Evolutionary conservation across 2,113 vertebrate genomes (phyloP), one percentile per base, ranked within the genome.

Genomic region (Megatriorchis doriae): DNA sequence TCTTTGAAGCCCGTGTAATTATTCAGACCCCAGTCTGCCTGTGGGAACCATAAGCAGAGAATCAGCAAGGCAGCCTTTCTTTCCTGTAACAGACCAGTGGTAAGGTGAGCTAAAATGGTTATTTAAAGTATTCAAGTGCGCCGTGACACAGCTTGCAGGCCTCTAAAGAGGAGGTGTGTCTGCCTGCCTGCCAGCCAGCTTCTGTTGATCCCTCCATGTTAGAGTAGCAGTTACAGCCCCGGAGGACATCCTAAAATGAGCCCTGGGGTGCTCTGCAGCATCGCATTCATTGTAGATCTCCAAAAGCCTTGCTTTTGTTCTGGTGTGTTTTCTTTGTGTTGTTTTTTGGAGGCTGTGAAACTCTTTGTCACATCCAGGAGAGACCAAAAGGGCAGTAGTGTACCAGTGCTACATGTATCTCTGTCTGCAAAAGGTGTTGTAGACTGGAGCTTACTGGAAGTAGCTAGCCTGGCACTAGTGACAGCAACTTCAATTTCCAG

Each of bases 401-500:
- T 63, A 7, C 63, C 4, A 1, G 38, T 22, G 53, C n/a, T 5
- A 5, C 0, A 0, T 8, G 29, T 62, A 11, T 50, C 50, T 47
- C 34, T 52, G 19, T 4, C 32, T 71, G 68, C 0, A 2, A 10
- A 10, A 13, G 21, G 45, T 3, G 61, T 4, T 18, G 36, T 10
- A 36, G 25, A 8, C 65, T n/a, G 65, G 55, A 70, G 25, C 38
- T 63, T 34, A 8, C 63, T 38, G 55, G 22, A 34, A 63, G 59
- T 15, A 55, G 52, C 32, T 72, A 89, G 40, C 27, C 16, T 36
- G 73, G 67, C 67, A 16, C 29, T 20, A 7, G 32, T 16, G 61
- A 29, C 7, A 42, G 74, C 73, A 36, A 5, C 50, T 47, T 67
- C 15, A 29, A 21, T 67, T 93, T 45, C 45, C 52, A 85, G 40